Conservation (phyloP, 1,140 invertebrate species). For the Paraescarpia echinospica region DNA sequence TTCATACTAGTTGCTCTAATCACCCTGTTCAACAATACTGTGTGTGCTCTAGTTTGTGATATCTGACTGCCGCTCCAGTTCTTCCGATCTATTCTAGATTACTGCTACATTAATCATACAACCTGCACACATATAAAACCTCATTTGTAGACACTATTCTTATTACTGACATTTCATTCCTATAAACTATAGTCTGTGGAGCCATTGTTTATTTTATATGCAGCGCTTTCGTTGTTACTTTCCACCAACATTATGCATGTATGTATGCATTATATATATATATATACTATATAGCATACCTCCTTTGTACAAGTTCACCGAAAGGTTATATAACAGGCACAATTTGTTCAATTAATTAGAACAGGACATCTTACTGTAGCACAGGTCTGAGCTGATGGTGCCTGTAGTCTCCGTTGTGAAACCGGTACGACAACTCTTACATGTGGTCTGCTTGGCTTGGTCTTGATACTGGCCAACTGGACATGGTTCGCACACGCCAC, state of each 20-base stretch:
- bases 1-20: background rate
- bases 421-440: background rate
- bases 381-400: background rate
- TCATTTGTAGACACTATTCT: no score
- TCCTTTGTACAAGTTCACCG: no score
- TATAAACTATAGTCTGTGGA: no score
- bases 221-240: background rate
- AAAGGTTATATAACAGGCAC: no score
- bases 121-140: background rate
- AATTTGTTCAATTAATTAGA: background rate
- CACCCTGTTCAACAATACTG: background rate
- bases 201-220: no score
- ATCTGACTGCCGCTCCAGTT: background rate
- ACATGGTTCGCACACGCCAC: background rate
- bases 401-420: background rate
- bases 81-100: background rate
- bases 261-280: no score
- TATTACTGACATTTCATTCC: no score
- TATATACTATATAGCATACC: no score
- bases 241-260: background rate
- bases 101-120: background rate
- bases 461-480: conserved; percentile 13
- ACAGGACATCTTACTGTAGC: background rate
- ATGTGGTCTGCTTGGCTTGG: background rate
- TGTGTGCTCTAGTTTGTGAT: background rate